phyloP scores from a whole-genome alignment of 2,888 invertebrate genomes.

The Cantharis lateralis region DNA sequence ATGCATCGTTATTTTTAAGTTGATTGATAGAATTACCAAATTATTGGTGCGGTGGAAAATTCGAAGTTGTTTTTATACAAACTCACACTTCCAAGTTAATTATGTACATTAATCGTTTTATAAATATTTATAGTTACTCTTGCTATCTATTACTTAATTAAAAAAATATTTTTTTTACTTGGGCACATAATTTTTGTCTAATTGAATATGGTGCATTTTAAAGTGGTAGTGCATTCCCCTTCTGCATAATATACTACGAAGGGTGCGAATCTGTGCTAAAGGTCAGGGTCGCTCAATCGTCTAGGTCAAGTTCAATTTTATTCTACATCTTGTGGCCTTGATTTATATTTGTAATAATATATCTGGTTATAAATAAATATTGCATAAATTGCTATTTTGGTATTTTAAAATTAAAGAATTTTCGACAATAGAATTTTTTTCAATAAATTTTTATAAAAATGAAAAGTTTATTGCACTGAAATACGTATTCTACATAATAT shows the following conservation, averaged over 20 bases:
- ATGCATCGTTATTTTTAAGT: neutral
- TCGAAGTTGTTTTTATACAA: neutral
- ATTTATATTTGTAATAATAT: constrained; percentile 31
- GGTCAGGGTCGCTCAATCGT: constrained; percentile 42
- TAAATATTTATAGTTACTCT: neutral
- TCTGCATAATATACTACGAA: constrained; percentile 32
- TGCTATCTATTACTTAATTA: neutral
- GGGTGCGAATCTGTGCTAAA: constrained; percentile 41
- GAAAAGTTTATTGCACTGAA: neutral
- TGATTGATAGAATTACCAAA: neutral
- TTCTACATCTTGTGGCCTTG: constrained; percentile 33
- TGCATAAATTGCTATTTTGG: neutral
- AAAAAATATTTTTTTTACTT: neutral
- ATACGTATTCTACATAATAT: neutral
- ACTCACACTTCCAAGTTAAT: neutral
- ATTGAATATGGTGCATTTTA: constrained; percentile 6
- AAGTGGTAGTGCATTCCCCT: constrained; percentile 29
- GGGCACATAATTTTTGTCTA: neutral
- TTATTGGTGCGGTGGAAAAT: neutral
- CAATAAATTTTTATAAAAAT: neutral
- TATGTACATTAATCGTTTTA: neutral
- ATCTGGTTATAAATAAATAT: constrained; percentile 3
- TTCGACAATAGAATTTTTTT: neutral
- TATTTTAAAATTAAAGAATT: neutral
- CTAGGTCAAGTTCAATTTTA: constrained; percentile 47